Evolutionary conservation across 1,140 invertebrate species (phyloP), one percentile per base, ranked within the genome.

Genomic region (Drosophila nigromelanica): DNA sequence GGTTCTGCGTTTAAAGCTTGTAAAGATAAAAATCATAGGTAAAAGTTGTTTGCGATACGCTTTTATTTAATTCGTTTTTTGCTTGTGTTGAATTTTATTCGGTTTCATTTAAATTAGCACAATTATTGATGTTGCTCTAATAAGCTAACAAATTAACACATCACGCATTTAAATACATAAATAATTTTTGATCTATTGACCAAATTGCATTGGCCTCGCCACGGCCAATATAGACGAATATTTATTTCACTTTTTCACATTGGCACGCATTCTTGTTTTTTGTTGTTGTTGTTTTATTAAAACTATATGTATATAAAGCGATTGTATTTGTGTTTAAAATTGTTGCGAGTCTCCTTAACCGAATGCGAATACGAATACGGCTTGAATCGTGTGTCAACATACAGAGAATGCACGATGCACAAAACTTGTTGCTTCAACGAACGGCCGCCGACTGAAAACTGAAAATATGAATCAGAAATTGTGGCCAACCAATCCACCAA

Each of bases 31-130:
- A 77, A 74, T 64, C 83, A 79, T 71, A 60, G 83, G 83, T 89
- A 89, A 89, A 89, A 89, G 83, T 89, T 89, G 83, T 89, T 83
- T 83, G 78, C 78, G 72, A 76, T 82, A 78, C 48, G 71, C 30
- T 69, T 89, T 70, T 68, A 67, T 67, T 75, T 33, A 5, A 30
- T 51, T 30, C 10, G 21, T 30, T 14, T 30, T 11, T 61, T 47
- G 60, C 70, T 14, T 18, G n/a, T 61, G 30, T 61, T 33, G 35
- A n/a, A 40, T 56, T 40, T 71, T 55, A 45, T 42, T 50, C 58
- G 55, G 47, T 79, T 81, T 76, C 43, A 78, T 74, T 76, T 64
- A 60, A 62, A 80, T 86, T 75, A 78, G 62, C 81, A 69, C 78
- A 60, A 71, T 76, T 78, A 58, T 40, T 33, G 52, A 3, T 48